Percentiles rank a stretch among this genome's conserved stretches.
phyloP scores from a whole-genome alignment of 2,797 vertebrate genomes.

The Podarcis siculus region DNA sequence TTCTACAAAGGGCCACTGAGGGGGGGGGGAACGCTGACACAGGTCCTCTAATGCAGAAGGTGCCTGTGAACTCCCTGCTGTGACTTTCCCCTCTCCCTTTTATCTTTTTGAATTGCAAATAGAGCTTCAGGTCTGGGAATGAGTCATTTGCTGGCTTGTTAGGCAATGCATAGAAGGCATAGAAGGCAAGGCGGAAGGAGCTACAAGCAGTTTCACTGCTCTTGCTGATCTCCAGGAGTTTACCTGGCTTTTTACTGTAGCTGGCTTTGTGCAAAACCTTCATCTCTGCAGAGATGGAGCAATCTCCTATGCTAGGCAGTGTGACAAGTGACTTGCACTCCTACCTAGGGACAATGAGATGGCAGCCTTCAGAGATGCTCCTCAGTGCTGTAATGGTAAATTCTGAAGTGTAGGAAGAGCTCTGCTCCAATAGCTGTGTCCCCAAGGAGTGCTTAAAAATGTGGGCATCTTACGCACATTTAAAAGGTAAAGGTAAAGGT shows the following conservation, averaged over 20 bases:
- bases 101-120: neutral
- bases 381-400: neutral
- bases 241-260: neutral
- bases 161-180: neutral
- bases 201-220: accelerated
- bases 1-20: conserved; percentile 27
- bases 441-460: no score
- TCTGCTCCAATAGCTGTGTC: no score
- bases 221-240: conserved; percentile 5
- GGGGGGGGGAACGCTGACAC: conserved; percentile 53
- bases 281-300: neutral
- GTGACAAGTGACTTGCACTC: neutral
- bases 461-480: no score
- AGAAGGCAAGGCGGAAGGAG: accelerated
- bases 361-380: neutral
- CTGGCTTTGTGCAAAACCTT: neutral
- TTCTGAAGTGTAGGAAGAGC: no score
- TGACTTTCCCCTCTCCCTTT: neutral
- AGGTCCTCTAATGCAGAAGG: conserved; percentile 19
- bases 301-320: neutral
- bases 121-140: accelerated
- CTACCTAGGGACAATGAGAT: neutral
- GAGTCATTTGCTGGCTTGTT: conserved; percentile 14
- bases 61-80: conserved; percentile 26
- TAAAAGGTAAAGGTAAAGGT: no score